Conservation (phyloP, 2,113 vertebrate genomes). For the Tapirus terrestris region DNA sequence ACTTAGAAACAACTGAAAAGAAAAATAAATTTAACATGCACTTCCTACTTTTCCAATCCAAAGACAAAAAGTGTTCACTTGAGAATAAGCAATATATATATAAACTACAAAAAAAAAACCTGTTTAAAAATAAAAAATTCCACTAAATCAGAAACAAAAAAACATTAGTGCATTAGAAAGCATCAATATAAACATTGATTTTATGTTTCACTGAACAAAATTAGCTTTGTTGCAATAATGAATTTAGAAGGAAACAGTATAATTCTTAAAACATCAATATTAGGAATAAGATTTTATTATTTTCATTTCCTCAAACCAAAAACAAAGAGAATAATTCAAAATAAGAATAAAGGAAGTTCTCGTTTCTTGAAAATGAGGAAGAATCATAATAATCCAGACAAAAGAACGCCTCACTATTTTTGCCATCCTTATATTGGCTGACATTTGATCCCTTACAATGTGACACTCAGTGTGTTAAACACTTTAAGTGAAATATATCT, state of each 20-base stretch:
- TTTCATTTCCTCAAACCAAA: background rate
- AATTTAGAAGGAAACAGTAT: background rate
- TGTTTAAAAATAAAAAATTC: background rate
- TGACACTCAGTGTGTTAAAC: background rate
- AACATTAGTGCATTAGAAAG: background rate
- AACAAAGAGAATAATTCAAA: background rate
- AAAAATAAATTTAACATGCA: background rate
- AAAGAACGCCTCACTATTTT: constrained; percentile 9
- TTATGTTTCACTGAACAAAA: constrained; percentile 53
- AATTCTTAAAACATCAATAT: background rate
- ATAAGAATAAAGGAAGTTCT: background rate
- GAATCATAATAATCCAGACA: background rate
- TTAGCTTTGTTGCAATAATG: constrained; percentile 32
- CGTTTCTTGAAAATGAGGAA: background rate
- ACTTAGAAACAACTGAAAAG: background rate
- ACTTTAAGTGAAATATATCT: background rate
- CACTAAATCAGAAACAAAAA: constrained; percentile 36
- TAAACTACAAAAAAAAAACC: background rate
- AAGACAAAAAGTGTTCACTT: background rate
- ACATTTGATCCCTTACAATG: background rate
- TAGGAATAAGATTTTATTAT: background rate
- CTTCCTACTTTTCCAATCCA: background rate
- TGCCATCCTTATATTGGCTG: background rate
- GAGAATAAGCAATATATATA: background rate
- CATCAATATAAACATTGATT: background rate